A percentile compares a stretch with the other conserved stretches of the same genome.
These are phyloP conservation scores for Cynocephalus volans DNA, from an alignment of 2,113 vertebrate genomes.

Conservation along the genomic window DNA sequence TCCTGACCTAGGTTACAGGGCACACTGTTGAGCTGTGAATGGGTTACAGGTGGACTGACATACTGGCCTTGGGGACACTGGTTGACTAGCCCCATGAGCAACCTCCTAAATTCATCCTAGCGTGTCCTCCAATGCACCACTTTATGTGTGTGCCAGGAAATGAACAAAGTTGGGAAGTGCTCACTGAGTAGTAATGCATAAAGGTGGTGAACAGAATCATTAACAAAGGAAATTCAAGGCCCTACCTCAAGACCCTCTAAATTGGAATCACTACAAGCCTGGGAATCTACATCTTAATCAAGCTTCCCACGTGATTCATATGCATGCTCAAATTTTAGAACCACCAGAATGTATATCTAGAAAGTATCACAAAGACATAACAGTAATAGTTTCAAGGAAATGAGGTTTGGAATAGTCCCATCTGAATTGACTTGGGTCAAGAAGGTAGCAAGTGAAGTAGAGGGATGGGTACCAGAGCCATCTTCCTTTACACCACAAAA, in stretches of 20 bases:
- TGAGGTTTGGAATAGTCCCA: too few species aligned
- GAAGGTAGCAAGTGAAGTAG: neutral
- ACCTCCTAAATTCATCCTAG: neutral
- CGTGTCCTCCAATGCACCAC: neutral
- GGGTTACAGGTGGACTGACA: neutral
- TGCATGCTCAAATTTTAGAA: neutral
- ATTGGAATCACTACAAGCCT: neutral
- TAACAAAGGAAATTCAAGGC: neutral
- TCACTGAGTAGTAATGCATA: neutral
- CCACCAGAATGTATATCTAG: too few species aligned
- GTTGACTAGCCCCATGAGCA: too few species aligned
- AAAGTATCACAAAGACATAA: neutral
- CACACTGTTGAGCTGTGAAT: neutral
- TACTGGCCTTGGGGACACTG: neutral
- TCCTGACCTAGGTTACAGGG: accelerated
- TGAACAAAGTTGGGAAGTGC: neutral
- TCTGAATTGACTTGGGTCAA: neutral
- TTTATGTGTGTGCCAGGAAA: neutral
- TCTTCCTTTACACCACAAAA: neutral
- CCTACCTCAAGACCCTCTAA: neutral
- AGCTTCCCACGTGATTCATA: neutral
- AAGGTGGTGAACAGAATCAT: neutral
- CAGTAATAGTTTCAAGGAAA: neutral
- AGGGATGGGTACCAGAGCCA: neutral
- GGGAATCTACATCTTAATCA: neutral